Conservation (phyloP, 2,888 invertebrate genomes). For the Spatulosminthurus flaviceps region DNA sequence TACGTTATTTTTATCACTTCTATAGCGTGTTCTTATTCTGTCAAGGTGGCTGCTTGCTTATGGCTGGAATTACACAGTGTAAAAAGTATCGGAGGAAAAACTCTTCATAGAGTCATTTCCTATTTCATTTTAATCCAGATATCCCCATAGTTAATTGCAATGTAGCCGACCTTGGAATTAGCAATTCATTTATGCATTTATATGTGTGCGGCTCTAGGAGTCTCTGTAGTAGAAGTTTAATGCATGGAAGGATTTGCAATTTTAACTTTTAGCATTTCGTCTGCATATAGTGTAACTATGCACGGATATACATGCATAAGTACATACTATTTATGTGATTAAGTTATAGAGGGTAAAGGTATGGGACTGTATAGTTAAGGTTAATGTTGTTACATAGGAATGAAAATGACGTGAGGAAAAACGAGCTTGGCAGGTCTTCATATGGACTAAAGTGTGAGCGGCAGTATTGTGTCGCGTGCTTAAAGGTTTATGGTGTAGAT, state of each 20-base stretch:
- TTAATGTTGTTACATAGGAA: too few relatives aligned
- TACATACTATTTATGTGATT: too few relatives aligned
- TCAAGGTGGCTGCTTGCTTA: background rate
- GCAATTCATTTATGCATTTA: constrained; percentile 36
- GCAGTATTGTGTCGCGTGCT: background rate
- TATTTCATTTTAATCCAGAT: constrained; percentile 53
- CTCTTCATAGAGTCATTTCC: constrained; percentile 52
- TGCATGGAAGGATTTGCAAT: background rate
- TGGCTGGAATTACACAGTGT: constrained; percentile 20
- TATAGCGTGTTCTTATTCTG: too few relatives aligned
- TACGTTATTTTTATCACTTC: too few relatives aligned
- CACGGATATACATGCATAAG: too few relatives aligned
- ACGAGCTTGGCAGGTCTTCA: background rate
- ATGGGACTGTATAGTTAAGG: background rate
- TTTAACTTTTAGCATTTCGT: too few relatives aligned
- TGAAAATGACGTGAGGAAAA: background rate
- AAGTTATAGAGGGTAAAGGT: constrained; percentile 2
- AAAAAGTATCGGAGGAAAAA: background rate
- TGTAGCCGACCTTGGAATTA: constrained; percentile 54
- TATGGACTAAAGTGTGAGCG: background rate
- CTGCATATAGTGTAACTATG: too few relatives aligned
- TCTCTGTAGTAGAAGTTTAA: too few relatives aligned
- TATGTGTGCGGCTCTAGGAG: background rate
- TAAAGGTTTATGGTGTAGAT: background rate
- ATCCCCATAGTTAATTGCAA: constrained; percentile 48